These are phyloP conservation scores for Myotis planiceps DNA, from an alignment of 2,797 vertebrate genomes.

Conservation along the genomic window DNA sequence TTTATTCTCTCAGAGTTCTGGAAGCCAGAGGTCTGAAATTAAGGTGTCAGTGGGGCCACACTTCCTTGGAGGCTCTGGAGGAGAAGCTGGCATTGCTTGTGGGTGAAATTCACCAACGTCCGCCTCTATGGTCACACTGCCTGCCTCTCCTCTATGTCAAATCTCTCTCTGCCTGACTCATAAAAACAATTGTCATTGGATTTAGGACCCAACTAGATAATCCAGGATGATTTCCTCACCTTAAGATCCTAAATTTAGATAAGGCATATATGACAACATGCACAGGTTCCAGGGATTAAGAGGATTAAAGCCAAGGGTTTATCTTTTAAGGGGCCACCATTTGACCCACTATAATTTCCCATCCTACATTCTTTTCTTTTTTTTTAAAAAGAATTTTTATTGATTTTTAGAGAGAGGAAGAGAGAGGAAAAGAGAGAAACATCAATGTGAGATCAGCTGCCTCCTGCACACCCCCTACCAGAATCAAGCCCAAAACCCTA, in stretches of 20 bases:
- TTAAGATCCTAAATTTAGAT: background rate
- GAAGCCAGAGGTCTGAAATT: background rate
- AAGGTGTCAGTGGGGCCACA: background rate
- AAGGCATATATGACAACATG: background rate
- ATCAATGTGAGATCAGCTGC: no score
- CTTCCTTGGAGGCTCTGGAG: background rate
- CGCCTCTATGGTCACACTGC: background rate
- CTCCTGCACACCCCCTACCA: no score
- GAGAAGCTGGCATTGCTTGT: accelerated
- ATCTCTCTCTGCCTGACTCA: background rate
- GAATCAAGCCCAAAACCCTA: no score
- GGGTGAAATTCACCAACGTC: accelerated
- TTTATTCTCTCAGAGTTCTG: background rate
- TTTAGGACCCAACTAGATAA: background rate
- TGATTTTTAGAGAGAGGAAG: no score
- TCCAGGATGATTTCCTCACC: background rate
- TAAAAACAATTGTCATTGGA: background rate
- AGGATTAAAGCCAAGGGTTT: background rate
- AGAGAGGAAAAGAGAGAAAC: no score
- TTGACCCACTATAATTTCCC: background rate
- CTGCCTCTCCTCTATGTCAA: background rate
- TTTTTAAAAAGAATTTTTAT: no score
- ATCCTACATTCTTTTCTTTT: background rate
- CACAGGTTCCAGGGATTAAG: background rate
- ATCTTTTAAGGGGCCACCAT: background rate